Percentiles rank a stretch among this genome's conserved stretches.
Evolutionary conservation across 92 coral and sea anemone species (phyloP).

Genomic region (Porites lobata): DNA sequence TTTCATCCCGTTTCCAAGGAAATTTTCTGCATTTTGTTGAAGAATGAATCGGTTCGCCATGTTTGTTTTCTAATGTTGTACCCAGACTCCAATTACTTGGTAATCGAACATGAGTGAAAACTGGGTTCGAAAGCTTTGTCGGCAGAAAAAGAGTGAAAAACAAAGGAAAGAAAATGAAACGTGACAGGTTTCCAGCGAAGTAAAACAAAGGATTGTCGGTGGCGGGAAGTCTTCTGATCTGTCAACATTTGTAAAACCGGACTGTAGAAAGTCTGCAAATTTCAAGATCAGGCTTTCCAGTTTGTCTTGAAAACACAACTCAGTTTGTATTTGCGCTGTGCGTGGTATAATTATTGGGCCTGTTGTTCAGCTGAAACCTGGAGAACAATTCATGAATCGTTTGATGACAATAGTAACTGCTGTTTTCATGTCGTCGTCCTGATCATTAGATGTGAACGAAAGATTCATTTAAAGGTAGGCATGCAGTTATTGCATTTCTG

Average conservation of each 20-base stretch:
- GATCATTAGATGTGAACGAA: background rate
- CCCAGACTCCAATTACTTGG: background rate
- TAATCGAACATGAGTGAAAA: no score
- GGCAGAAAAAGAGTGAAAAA: background rate
- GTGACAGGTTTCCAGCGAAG: background rate
- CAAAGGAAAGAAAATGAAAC: background rate
- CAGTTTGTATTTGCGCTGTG: background rate
- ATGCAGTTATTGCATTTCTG: no score
- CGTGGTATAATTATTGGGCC: no score
- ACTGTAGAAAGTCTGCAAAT: background rate
- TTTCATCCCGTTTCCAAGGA: slow-evolving; percentile 33
- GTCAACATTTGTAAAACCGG: background rate
- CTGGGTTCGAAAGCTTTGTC: no score
- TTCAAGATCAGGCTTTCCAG: no score
- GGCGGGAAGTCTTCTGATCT: background rate
- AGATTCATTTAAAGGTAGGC: background rate
- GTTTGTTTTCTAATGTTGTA: slow-evolving; percentile 11
- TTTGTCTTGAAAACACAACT: no score
- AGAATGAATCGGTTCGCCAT: slow-evolving; percentile 20
- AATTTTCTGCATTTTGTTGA: background rate
- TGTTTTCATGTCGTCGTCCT: background rate
- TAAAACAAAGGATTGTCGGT: background rate
- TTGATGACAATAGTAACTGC: no score
- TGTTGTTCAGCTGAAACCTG: no score
- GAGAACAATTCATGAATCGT: no score